These are phyloP conservation scores for Drosophila sp. DNA, from an alignment of 1,140 invertebrate genomes.

Conservation along the genomic window DNA sequence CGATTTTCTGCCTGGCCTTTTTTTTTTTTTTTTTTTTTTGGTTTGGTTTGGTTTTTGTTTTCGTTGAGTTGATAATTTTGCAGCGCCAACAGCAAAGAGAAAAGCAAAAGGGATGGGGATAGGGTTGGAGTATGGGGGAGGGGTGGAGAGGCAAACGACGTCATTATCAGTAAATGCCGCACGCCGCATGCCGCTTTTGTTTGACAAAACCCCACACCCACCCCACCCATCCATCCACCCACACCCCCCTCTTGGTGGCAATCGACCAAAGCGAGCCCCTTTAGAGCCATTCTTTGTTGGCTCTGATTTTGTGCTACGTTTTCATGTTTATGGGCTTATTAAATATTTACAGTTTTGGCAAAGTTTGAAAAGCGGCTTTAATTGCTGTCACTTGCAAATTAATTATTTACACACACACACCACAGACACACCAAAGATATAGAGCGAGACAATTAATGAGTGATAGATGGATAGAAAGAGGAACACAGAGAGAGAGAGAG, in stretches of 20 bases:
- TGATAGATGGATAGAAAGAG: not conserved
- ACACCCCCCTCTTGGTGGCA: not conserved
- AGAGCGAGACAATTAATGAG: not conserved
- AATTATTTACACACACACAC: constrained; percentile 69
- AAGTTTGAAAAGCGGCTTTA: constrained; percentile 74
- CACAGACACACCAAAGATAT: constrained; percentile 9
- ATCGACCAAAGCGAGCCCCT: constrained; percentile 2
- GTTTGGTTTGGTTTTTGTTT: constrained; percentile 7
- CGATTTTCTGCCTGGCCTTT: constrained; percentile 58
- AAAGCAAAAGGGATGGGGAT: constrained; percentile 1
- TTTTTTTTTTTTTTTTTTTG: constrained; percentile 24
- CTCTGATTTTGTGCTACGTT: constrained; percentile 25
- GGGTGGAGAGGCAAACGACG: constrained; percentile 16
- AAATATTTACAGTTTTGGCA: constrained; percentile 70
- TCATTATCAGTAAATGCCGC: constrained; percentile 66
- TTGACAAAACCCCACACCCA: constrained; percentile 42
- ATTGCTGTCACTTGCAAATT: constrained; percentile 76
- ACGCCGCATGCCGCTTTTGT: constrained; percentile 53
- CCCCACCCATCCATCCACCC: not conserved
- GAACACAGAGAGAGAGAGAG: not conserved
- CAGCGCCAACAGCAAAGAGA: constrained; percentile 42
- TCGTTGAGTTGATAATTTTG: constrained; percentile 71
- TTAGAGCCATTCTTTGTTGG: not conserved
- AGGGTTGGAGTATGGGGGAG: not conserved
- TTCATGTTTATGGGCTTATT: constrained; percentile 65